A percentile compares a stretch with the other conserved stretches of the same genome.
Conservation (phyloP, 2,797 vertebrate genomes). For the Anguilla obscura region DNA sequence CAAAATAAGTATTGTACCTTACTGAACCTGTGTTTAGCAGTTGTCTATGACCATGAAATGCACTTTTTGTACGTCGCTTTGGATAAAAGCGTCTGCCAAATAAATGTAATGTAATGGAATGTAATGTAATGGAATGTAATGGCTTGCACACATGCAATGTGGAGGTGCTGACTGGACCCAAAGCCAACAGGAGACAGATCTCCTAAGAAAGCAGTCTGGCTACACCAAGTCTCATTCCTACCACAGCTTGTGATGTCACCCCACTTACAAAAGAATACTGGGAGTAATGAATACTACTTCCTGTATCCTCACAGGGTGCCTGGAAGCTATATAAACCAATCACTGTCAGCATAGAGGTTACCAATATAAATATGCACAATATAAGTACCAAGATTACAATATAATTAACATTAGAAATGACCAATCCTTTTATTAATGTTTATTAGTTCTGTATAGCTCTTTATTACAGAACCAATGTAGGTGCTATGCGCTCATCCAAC, state of each 20-base stretch:
- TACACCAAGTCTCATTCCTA: not conserved
- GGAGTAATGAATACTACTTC: no score
- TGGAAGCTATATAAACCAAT: not conserved
- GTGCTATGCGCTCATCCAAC: not conserved
- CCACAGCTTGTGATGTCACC: not conserved
- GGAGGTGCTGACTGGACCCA: not conserved
- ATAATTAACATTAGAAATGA: not conserved
- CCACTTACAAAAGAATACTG: no score
- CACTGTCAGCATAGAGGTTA: not conserved
- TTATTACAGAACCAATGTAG: not conserved
- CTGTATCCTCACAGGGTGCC: no score
- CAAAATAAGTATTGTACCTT: no score
- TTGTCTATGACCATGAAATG: no score
- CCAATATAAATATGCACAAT: no score
- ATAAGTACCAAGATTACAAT: no score
- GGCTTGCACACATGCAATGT: not conserved
- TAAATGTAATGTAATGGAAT: not conserved
- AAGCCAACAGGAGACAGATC: not conserved
- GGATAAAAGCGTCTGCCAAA: no score
- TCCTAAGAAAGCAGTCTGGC: not conserved
- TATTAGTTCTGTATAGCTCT: not conserved
- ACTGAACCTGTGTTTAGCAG: no score
- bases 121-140: not conserved
- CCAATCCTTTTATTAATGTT: not conserved
- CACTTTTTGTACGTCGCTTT: no score